Evolutionary conservation across 2,888 invertebrate genomes (phyloP).

Genomic region (Arctia plantaginis): DNA sequence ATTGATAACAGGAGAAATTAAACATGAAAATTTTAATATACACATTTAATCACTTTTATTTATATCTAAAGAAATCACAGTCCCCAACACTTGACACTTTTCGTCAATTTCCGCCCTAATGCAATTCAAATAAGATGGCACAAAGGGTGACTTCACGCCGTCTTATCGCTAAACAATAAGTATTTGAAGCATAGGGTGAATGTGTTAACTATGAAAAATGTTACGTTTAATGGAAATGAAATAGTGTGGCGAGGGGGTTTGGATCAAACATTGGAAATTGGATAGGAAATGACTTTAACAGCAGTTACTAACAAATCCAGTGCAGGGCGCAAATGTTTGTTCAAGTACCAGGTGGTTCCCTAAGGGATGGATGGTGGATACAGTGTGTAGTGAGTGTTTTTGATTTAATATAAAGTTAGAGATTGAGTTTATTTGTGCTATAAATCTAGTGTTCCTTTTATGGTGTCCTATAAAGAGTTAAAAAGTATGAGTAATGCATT

Average conservation of each 20-base stretch:
- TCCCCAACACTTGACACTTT: constrained; percentile 23
- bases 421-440: neutral
- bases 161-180: constrained; percentile 51
- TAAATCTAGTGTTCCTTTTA: neutral
- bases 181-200: constrained; percentile 48
- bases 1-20: neutral
- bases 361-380: neutral
- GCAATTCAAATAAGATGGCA: constrained; percentile 48
- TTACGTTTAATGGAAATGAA: constrained; percentile 46
- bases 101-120: constrained; percentile 45
- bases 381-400: neutral
- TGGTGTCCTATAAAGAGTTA: neutral
- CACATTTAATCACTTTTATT: constrained; percentile 10
- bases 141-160: constrained; percentile 43
- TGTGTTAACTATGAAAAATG: constrained; percentile 59
- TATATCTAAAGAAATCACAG: neutral
- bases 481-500: neutral
- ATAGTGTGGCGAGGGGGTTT: constrained; percentile 41
- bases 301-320: constrained; percentile 21
- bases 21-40: neutral
- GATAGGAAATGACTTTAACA: constrained; percentile 31
- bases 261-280: constrained; percentile 31
- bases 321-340: constrained; percentile 9
- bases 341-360: constrained; percentile 13
- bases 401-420: neutral